Conservation (phyloP, 2,797 vertebrate genomes). For the Streptopelia turtur region DNA sequence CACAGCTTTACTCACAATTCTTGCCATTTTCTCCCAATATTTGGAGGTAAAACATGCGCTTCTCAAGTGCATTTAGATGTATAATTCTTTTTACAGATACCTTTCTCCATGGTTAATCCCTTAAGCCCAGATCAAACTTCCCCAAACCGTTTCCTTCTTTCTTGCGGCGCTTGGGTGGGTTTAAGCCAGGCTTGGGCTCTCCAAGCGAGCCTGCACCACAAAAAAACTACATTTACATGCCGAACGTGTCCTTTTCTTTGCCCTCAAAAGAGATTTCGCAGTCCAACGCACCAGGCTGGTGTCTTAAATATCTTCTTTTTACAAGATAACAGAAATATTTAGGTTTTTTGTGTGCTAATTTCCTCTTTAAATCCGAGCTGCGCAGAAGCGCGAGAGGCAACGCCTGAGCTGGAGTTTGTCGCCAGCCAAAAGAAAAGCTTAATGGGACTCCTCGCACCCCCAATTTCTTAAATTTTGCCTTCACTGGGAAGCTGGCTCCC, state of each 20-base stretch:
- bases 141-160: neutral
- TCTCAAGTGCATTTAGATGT: neutral
- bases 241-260: slow-evolving; percentile 28
- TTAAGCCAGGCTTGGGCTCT: neutral
- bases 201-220: neutral
- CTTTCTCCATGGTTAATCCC: rapidly evolving
- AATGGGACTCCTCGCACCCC: rapidly evolving
- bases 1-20: neutral
- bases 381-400: neutral
- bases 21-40: rapidly evolving
- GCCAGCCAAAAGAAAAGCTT: neutral
- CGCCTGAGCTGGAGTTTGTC: neutral
- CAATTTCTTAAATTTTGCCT: neutral
- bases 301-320: slow-evolving; percentile 2
- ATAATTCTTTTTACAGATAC: neutral
- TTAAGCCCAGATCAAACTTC: neutral
- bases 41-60: neutral
- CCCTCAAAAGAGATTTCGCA: neutral
- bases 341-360: neutral
- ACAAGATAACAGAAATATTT: neutral
- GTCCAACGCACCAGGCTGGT: neutral
- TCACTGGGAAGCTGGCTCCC: rapidly evolving
- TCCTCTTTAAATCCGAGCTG: neutral
- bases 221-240: neutral
- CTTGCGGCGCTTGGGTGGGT: rapidly evolving